A percentile compares a stretch with the other conserved stretches of the same genome.
These are phyloP conservation scores for Thumatha senex DNA, from an alignment of 2,888 invertebrate genomes.

Conservation along the genomic window DNA sequence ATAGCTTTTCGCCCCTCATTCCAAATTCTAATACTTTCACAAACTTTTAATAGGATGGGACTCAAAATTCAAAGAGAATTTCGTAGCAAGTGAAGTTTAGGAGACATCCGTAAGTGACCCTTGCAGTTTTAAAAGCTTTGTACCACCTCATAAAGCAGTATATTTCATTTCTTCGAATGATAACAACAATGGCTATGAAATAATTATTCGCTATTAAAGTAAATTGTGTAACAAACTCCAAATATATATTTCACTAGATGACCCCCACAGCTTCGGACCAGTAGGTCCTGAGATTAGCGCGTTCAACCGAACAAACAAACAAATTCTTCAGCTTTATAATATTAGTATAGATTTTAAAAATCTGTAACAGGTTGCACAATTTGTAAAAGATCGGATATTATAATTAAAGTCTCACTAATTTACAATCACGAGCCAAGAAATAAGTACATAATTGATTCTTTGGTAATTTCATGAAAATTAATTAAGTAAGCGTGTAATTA, in stretches of 20 bases:
- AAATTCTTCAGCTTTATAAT: no score
- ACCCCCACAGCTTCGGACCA: no score
- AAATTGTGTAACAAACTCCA: slow-evolving; percentile 8
- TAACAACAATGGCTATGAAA: no score
- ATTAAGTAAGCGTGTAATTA: slow-evolving; percentile 15
- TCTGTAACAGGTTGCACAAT: slow-evolving; percentile 12
- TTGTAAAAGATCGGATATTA: slow-evolving; percentile 6
- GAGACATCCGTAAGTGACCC: slow-evolving; percentile 30
- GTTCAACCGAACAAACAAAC: no score
- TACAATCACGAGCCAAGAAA: slow-evolving; percentile 8
- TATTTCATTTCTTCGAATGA: background rate
- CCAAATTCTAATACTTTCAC: slow-evolving; percentile 79
- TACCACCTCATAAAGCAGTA: background rate
- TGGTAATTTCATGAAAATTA: slow-evolving; percentile 12
- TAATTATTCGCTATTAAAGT: no score
- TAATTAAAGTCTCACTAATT: slow-evolving; percentile 9
- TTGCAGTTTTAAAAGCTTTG: slow-evolving; percentile 11
- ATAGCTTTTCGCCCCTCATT: slow-evolving; percentile 80
- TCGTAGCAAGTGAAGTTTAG: slow-evolving; percentile 64
- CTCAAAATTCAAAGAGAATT: slow-evolving; percentile 77
- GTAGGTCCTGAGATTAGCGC: no score
- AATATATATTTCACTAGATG: slow-evolving; percentile 16
- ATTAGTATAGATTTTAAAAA: no score
- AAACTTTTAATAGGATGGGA: slow-evolving; percentile 83
- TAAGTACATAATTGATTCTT: slow-evolving; percentile 15